phyloP scores from a whole-genome alignment of 1,140 invertebrate species.

The Philopotamus ludificatus region DNA sequence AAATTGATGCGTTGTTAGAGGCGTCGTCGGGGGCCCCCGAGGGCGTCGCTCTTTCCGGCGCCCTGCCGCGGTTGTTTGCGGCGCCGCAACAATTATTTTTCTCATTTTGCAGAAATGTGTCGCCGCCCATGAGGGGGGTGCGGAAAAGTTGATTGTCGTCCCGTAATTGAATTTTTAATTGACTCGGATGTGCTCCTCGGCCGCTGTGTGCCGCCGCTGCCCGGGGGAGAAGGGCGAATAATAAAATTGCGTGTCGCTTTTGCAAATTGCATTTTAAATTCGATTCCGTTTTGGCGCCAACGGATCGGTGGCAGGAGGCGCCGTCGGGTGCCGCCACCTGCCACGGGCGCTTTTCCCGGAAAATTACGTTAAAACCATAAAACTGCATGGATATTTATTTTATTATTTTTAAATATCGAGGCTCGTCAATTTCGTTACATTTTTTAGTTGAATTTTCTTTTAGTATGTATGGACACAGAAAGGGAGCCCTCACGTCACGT shows the following conservation, averaged over 20 bases:
- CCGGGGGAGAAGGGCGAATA: background rate
- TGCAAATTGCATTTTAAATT: constrained; percentile 19
- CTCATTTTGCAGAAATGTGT: background rate
- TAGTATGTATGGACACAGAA: too few species aligned
- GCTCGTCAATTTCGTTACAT: too few species aligned
- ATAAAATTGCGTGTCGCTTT: constrained; percentile 8
- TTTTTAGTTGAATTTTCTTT: too few species aligned
- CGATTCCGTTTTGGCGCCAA: constrained; percentile 1
- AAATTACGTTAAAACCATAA: too few species aligned
- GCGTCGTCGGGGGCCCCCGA: too few species aligned
- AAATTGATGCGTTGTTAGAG: too few species aligned
- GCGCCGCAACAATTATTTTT: background rate
- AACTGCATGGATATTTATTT: too few species aligned
- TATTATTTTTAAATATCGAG: too few species aligned
- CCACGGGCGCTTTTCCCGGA: too few species aligned
- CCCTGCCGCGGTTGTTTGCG: background rate
- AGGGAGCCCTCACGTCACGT: too few species aligned
- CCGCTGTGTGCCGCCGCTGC: background rate
- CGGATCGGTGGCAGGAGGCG: background rate
- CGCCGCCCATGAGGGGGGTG: background rate
- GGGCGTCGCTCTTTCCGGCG: background rate
- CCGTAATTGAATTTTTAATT: constrained; percentile 20
- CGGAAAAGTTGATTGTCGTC: background rate
- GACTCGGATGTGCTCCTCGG: background rate
- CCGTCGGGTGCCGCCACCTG: background rate